Conservation (phyloP, 2,888 invertebrate genomes). For the Mayetiola destructor region DNA sequence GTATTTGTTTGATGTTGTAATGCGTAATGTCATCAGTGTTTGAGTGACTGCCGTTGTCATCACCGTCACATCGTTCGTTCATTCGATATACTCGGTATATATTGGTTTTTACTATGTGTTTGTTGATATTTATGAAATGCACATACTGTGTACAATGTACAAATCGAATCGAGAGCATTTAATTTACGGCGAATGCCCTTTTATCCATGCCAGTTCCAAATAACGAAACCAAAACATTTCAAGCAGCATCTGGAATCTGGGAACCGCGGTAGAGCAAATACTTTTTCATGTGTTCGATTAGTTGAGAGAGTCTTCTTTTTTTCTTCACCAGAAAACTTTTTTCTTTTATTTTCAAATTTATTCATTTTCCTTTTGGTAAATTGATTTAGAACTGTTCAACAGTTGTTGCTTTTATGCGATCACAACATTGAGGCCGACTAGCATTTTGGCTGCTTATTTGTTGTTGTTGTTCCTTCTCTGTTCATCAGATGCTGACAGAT, state of each 20-base stretch:
- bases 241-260: background rate
- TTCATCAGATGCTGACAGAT: background rate
- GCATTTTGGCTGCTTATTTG: too few relatives aligned
- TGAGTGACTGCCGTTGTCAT: background rate
- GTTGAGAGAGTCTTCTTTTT: too few relatives aligned
- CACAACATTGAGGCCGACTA: too few relatives aligned
- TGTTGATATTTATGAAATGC: conserved; percentile 8
- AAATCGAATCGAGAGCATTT: background rate
- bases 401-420: background rate
- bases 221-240: background rate
- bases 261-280: background rate
- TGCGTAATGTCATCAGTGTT: background rate
- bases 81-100: too few relatives aligned
- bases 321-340: too few relatives aligned
- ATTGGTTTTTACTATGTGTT: conserved; percentile 5
- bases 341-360: too few relatives aligned
- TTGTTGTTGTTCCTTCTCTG: too few relatives aligned
- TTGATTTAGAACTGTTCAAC: conserved; percentile 1
- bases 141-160: conserved; percentile 2
- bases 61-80: background rate
- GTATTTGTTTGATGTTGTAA: too few relatives aligned
- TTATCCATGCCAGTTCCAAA: background rate
- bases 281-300: too few relatives aligned
- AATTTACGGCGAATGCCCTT: background rate
- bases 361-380: conserved; percentile 8